Base-by-base conservation (phyloP, 2,113 vertebrate species). In the Lycocorax pyrrhopterus region DNA sequence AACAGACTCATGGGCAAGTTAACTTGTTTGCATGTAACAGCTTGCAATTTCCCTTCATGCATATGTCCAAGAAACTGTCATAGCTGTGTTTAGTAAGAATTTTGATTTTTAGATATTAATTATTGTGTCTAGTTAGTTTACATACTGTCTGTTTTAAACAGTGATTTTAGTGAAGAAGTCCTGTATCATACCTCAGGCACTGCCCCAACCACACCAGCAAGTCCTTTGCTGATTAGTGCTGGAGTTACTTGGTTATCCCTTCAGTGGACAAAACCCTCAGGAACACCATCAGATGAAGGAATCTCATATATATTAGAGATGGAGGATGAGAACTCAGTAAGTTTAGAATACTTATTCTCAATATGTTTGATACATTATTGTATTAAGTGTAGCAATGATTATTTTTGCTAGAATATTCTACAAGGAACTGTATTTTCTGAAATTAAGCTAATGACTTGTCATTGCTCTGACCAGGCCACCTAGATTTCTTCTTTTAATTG, bases 111-210 rank as follows among this genome's bases (percentile, higher is more conserved):
- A 60, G 52, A 13, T 91, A 41, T 23, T 89, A 46, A 58, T 80
- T 93, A 14, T 6, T 88, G 7, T 81, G 68, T 89, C 79, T 74
- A 93, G 64, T 86, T 95, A 95, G 87, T 94, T 96, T 95, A 94
- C 92, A 76, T 97, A 53, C 41, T 73, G 63, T 97, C 93, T 98
- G 88, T 97, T 98, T 97, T 90, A 96, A 91, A 97, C 98, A 99
- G 99, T 96, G 98, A 98, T 96, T 99, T 99, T 98, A 99, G 99
- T 98, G 99, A 99, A 98, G 98, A 98, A 97, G 98, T 99, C 95
- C 98, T 99, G 97, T 98, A 99, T 98, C 98, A 99, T 98, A 99
- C 99, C 89, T 99, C 99, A 92, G 99, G 99, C 98, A 99, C 99
- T 97, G 99, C 99, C 95, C 99, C 99, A 84, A 98, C 98, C 46